Percentiles rank a stretch among this genome's conserved stretches.
Conservation (phyloP, 2,888 invertebrate genomes). For the Zaprionus bogoriensis region DNA sequence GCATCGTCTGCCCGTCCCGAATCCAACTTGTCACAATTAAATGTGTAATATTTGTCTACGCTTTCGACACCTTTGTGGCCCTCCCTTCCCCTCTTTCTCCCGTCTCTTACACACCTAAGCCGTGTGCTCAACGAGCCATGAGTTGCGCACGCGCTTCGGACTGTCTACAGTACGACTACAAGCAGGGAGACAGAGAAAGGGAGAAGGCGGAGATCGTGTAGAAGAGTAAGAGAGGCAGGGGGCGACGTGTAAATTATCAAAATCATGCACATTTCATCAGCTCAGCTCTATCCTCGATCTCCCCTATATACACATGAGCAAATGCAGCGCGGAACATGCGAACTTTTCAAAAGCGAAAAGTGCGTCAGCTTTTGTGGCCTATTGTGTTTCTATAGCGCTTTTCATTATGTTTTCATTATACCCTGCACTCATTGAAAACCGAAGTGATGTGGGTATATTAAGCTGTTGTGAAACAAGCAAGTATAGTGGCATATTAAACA, state of each 20-base stretch:
- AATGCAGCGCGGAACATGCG: constrained; percentile 34
- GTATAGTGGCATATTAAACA: too few relatives aligned
- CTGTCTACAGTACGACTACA: background rate
- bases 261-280: constrained; percentile 70
- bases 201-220: background rate
- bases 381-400: constrained; percentile 41
- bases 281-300: constrained; percentile 22
- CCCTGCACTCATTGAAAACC: too few relatives aligned
- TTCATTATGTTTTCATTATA: constrained; percentile 25
- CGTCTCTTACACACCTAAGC: background rate
- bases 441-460: too few relatives aligned
- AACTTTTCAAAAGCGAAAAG: constrained; percentile 68
- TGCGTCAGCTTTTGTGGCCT: constrained; percentile 51
- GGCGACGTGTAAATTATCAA: constrained; percentile 58
- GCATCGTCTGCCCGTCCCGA: constrained; percentile 12
- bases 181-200: background rate
- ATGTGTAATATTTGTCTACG: constrained; percentile 70
- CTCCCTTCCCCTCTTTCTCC: background rate
- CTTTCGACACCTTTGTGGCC: constrained; percentile 61
- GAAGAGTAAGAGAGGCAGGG: background rate
- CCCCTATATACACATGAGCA: constrained; percentile 2
- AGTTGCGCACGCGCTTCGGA: constrained; percentile 38
- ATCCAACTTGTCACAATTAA: constrained; percentile 68
- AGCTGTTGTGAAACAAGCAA: too few relatives aligned
- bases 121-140: constrained; percentile 51